Conservation (phyloP, 2,113 vertebrate species). For the Menura novaehollandiae region DNA sequence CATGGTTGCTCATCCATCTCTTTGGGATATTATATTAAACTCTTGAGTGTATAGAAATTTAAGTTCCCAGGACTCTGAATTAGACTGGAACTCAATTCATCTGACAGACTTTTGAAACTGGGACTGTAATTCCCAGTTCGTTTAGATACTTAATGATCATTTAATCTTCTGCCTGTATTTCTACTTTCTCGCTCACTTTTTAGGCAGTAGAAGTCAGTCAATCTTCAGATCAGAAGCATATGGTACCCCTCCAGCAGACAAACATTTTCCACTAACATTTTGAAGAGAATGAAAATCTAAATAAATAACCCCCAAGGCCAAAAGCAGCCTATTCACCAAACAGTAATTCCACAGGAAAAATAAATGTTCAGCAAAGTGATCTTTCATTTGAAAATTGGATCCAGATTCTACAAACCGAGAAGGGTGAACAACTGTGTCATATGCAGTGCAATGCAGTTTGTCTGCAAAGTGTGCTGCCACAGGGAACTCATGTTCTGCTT, state of each 20-base stretch:
- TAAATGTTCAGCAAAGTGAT: constrained; percentile 63
- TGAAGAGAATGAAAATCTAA: constrained; percentile 63
- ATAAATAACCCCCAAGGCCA: constrained; percentile 41
- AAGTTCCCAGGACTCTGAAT: neutral
- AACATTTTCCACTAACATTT: constrained; percentile 69
- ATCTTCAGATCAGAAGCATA: constrained; percentile 50
- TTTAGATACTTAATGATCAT: neutral
- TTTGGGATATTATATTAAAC: neutral
- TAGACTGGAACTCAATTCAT: neutral
- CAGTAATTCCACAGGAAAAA: constrained; percentile 67
- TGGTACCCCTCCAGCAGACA: constrained; percentile 57
- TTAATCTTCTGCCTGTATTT: neutral
- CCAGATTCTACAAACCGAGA: constrained; percentile 65
- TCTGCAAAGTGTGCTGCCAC: constrained; percentile 3
- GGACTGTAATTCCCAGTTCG: neutral
- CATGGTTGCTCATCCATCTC: neutral
- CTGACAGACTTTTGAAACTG: neutral
- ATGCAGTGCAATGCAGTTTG: neutral
- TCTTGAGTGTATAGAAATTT: neutral
- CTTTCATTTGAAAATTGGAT: constrained; percentile 75
- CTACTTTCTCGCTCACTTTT: neutral
- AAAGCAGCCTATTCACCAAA: constrained; percentile 58
- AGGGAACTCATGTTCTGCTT: neutral
- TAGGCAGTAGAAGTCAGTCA: constrained; percentile 16
- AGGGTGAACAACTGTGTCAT: constrained; percentile 19